A percentile compares a stretch with the other conserved stretches of the same genome.
Conservation (phyloP, 2,888 invertebrate genomes). For the Glaucopsyche alexis region DNA sequence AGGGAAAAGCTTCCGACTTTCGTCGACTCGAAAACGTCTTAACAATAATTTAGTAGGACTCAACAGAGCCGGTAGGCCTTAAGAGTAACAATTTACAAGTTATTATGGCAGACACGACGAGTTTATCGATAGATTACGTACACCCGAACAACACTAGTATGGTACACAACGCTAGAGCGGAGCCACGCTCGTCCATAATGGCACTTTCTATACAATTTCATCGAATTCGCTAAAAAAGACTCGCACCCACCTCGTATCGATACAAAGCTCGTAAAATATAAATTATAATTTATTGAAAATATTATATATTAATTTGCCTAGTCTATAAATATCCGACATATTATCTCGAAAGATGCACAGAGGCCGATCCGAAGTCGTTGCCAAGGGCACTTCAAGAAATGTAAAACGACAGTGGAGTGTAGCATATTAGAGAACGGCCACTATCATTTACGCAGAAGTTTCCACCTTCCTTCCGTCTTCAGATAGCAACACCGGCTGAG, state of each 20-base stretch:
- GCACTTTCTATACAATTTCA: slow-evolving; percentile 54
- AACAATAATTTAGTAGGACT: slow-evolving; percentile 65
- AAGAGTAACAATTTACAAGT: slow-evolving; percentile 72
- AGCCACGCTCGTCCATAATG: slow-evolving; percentile 51
- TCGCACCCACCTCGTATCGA: slow-evolving; percentile 15
- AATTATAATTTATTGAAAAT: slow-evolving; percentile 40
- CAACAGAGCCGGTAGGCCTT: slow-evolving; percentile 79
- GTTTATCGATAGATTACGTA: slow-evolving; percentile 68
- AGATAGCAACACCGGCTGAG: no score
- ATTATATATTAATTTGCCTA: slow-evolving; percentile 52
- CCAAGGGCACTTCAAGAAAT: not conserved
- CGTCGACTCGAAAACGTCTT: slow-evolving; percentile 34
- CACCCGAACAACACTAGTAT: slow-evolving; percentile 64
- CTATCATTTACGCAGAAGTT: not conserved
- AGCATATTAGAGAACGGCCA: not conserved
- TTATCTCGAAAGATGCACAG: slow-evolving; percentile 39
- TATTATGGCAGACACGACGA: slow-evolving; percentile 79
- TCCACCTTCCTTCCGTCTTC: no score
- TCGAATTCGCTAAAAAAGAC: slow-evolving; percentile 26
- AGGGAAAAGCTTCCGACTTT: slow-evolving; percentile 37
- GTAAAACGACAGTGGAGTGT: not conserved
- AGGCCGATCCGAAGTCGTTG: not conserved
- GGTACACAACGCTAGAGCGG: slow-evolving; percentile 52
- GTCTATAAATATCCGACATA: slow-evolving; percentile 49
- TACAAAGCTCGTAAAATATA: slow-evolving; percentile 36